These are phyloP conservation scores for Lasiurus cinereus DNA, from an alignment of 2,113 vertebrate genomes.

Conservation along the genomic window DNA sequence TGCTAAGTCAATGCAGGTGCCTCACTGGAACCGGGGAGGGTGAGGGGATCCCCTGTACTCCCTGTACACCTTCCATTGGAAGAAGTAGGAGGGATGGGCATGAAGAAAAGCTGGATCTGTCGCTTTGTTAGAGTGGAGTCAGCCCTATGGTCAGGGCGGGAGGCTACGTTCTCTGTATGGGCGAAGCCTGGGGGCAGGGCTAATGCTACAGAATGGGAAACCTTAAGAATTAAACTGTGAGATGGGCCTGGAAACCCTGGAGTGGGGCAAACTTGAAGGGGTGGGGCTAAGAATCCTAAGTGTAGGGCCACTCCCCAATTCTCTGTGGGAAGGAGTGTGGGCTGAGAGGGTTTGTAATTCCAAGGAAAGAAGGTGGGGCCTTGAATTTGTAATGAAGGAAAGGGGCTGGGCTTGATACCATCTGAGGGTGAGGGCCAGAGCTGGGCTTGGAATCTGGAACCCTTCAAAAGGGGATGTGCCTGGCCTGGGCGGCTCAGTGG, in stretches of 20 bases:
- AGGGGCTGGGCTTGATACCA: background rate
- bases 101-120: background rate
- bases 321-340: slow-evolving; percentile 79
- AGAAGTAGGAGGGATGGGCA: background rate
- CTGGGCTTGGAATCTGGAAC: background rate
- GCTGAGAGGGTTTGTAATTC: slow-evolving; percentile 66
- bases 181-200: background rate
- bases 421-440: background rate
- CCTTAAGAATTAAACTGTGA: background rate
- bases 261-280: background rate
- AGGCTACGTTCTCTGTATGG: background rate
- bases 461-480: background rate
- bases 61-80: background rate
- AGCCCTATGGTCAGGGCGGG: background rate
- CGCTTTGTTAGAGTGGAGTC: background rate
- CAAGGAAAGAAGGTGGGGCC: background rate
- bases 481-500: too few species aligned
- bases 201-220: background rate
- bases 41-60: background rate
- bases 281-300: background rate
- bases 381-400: background rate
- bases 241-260: background rate
- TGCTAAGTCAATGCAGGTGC: slow-evolving; percentile 45
- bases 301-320: background rate
- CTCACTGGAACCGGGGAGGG: background rate